phyloP scores from a whole-genome alignment of 2,113 vertebrate genomes.

The Steatornis caripensis region DNA sequence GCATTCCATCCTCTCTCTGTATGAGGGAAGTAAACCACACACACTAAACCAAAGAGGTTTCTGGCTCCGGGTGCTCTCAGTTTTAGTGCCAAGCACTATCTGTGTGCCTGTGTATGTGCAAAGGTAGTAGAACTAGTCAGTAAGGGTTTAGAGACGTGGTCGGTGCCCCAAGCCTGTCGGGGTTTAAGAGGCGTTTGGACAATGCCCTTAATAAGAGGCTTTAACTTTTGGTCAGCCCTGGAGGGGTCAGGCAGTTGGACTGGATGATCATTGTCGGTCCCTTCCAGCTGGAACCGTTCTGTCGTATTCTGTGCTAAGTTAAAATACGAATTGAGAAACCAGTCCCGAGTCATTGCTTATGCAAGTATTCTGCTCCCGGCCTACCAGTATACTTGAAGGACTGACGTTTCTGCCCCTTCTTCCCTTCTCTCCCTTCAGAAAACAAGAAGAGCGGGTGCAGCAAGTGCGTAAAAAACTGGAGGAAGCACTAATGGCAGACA shows the following conservation, averaged over 20 bases:
- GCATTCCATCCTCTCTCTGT: background rate
- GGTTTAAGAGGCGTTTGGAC: background rate
- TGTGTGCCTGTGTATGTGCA: no score
- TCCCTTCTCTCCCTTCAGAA: conserved; percentile 67
- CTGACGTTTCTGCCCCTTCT: background rate
- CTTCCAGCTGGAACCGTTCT: background rate
- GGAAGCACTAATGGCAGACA: conserved; percentile 88
- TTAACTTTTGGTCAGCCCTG: background rate
- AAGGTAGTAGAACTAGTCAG: background rate
- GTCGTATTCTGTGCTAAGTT: background rate
- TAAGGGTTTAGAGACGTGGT: background rate
- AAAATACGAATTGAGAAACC: background rate
- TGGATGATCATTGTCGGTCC: background rate
- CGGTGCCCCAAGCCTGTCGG: no score
- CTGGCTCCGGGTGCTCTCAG: background rate
- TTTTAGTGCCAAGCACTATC: background rate
- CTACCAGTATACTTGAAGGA: no score
- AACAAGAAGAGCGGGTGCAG: conserved; percentile 88
- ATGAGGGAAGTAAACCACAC: background rate
- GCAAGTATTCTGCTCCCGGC: background rate
- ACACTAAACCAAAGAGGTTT: background rate
- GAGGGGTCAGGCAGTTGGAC: background rate
- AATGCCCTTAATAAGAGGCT: background rate
- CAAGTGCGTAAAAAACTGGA: conserved; percentile 89
- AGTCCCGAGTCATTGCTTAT: no score